Percentiles rank a stretch among this genome's conserved stretches.
These are phyloP conservation scores for Gymnothorax reevesii DNA, from an alignment of 2,797 vertebrate species.

Conservation along the genomic window DNA sequence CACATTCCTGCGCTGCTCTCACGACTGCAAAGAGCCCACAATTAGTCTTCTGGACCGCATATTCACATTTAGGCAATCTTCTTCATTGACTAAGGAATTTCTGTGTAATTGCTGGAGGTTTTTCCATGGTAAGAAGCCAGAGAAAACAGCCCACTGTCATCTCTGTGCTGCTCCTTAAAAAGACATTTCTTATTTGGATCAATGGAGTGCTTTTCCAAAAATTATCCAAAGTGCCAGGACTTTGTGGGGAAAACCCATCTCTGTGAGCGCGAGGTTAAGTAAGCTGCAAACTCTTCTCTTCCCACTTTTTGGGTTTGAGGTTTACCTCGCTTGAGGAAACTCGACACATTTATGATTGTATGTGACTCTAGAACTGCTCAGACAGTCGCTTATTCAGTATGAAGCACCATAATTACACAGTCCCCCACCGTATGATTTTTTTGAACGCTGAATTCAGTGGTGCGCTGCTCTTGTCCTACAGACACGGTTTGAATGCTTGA, in stretches of 20 bases:
- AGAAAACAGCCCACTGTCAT: constrained; percentile 42
- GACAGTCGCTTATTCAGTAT: neutral
- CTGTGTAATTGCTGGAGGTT: constrained; percentile 50
- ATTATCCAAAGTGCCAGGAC: neutral
- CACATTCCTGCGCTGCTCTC: constrained; percentile 52
- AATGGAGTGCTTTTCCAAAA: constrained; percentile 22
- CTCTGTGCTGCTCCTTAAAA: constrained; percentile 48
- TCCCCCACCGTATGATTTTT: neutral
- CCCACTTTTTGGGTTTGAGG: neutral
- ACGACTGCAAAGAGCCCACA: constrained; percentile 58
- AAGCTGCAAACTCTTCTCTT: neutral
- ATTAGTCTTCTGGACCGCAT: constrained; percentile 54
- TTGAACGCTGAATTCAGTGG: no score
- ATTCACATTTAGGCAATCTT: constrained; percentile 51
- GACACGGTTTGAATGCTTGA: no score
- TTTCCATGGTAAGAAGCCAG: constrained; percentile 41
- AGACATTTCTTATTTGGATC: constrained; percentile 37
- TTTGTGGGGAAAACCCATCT: neutral
- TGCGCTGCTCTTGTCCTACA: no score
- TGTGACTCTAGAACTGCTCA: neutral
- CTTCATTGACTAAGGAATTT: constrained; percentile 51
- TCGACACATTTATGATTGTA: neutral
- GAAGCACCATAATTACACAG: neutral
- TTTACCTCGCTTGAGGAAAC: neutral
- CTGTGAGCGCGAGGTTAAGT: neutral